These are phyloP conservation scores for Notothenia rossii DNA, from an alignment of 2,113 vertebrate species.

Conservation along the genomic window DNA sequence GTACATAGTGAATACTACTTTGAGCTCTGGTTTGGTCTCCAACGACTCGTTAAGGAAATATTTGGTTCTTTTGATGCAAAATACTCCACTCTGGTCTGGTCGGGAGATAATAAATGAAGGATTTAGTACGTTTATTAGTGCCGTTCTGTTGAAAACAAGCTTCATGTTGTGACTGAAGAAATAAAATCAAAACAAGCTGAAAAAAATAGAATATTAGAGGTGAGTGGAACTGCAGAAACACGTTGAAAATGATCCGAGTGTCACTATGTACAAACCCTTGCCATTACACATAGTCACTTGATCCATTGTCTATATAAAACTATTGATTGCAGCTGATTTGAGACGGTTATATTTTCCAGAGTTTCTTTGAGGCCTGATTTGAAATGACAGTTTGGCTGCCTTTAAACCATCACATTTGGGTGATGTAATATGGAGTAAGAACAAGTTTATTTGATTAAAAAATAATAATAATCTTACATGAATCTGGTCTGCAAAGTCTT, in stretches of 20 bases:
- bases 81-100: neutral
- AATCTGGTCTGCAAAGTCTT: neutral
- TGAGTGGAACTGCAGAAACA: neutral
- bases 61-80: neutral
- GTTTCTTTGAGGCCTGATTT: neutral
- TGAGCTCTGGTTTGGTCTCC: slow-evolving; percentile 4
- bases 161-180: neutral
- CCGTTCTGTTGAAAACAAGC: neutral
- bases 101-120: too few relatives aligned
- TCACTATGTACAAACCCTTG: neutral
- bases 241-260: neutral
- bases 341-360: neutral
- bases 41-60: neutral
- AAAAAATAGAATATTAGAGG: neutral
- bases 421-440: neutral
- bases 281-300: neutral
- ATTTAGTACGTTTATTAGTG: too few relatives aligned
- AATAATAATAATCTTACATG: neutral
- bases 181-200: neutral
- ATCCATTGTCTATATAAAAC: neutral
- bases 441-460: too few relatives aligned
- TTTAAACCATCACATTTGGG: neutral
- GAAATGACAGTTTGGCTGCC: neutral
- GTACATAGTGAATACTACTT: neutral
- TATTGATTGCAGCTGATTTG: neutral